These are phyloP conservation scores for Oreortyx pictus DNA, from an alignment of 2,797 vertebrate species.

Conservation along the genomic window DNA sequence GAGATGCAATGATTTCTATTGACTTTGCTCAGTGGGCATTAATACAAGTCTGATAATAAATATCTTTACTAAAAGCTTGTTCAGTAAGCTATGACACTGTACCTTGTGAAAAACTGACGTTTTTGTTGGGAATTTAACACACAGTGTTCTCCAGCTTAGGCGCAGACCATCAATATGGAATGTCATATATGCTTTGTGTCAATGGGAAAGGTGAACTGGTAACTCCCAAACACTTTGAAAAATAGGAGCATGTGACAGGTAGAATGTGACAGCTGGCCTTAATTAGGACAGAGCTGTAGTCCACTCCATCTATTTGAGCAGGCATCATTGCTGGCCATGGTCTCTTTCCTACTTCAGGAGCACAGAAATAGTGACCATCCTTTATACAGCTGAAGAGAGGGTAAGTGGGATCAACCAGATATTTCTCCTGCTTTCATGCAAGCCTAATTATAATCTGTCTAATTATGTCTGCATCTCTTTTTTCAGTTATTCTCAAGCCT, in stretches of 20 bases:
- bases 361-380: background rate
- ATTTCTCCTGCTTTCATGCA: background rate
- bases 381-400: background rate
- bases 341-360: background rate
- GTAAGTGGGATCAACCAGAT: background rate
- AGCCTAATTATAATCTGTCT: background rate
- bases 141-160: background rate
- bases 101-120: background rate
- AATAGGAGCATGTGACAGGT: background rate
- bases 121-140: background rate
- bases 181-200: background rate
- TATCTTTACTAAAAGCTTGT: background rate
- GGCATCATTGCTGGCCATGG: background rate
- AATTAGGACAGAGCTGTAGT: background rate
- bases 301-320: background rate
- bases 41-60: constrained; percentile 34
- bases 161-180: background rate
- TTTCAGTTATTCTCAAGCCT: background rate
- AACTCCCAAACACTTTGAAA: background rate
- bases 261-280: background rate
- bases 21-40: constrained; percentile 4
- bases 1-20: background rate
- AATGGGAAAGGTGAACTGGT: background rate
- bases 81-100: background rate
- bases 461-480: background rate